phyloP scores from a whole-genome alignment of 2,888 invertebrate species.

The Pterobdella sp. region DNA sequence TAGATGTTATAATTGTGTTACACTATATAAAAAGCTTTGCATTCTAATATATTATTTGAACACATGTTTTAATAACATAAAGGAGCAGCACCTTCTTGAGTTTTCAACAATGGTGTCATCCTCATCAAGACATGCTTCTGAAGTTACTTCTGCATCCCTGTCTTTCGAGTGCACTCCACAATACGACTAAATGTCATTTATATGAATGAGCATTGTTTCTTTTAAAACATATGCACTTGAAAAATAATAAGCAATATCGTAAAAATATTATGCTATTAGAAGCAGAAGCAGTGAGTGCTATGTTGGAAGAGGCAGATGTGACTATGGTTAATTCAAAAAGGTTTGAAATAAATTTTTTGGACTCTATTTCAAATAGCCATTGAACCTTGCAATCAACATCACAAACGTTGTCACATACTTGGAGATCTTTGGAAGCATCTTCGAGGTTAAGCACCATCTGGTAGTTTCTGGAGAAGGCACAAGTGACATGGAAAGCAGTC shows the following conservation, averaged over 20 bases:
- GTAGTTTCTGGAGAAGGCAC: constrained; percentile 90
- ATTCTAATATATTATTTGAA: no score
- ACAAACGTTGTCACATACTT: constrained; percentile 1
- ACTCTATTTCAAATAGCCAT: no score
- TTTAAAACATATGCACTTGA: neutral
- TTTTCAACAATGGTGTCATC: neutral
- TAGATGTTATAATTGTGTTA: no score
- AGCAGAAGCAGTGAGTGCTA: neutral
- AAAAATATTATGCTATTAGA: neutral
- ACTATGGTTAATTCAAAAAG: neutral
- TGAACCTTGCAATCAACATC: no score
- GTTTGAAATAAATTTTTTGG: no score
- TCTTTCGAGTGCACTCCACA: neutral
- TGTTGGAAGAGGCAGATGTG: neutral
- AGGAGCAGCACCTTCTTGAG: neutral
- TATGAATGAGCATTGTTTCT: neutral
- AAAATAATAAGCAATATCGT: neutral
- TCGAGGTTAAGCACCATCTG: constrained; percentile 96
- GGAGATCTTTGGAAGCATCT: constrained; percentile 41
- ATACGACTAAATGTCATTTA: neutral
- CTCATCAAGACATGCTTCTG: neutral
- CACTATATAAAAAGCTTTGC: no score
- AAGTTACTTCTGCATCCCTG: neutral
- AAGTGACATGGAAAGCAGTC: constrained; percentile 96
- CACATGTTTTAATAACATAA: neutral